Evolutionary conservation across 1,140 invertebrate species (phyloP), one percentile per base, ranked within the genome.

Genomic region (Aphis gossypii): DNA sequence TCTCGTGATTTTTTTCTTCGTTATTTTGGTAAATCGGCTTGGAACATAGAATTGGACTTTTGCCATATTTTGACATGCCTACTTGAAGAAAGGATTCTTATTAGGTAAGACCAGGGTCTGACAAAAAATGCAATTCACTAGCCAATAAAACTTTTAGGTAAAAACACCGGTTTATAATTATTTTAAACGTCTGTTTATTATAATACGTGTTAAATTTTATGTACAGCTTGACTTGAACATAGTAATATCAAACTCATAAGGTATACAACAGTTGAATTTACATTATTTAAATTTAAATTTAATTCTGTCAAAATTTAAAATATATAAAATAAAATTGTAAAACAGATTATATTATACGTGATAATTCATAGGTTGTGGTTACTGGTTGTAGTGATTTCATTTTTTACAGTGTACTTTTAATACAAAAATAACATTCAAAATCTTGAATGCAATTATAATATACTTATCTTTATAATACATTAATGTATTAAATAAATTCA

Each of bases 1-100:
- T 84, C 9, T 41, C 56, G 51, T 56, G 54, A 38, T 41, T 89
- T 25, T 84, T 83, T 84, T 44, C 21, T 84, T 84, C 38, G 25
- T 46, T 44, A 46, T 41, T 44, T 86, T 86, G 84, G 25, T 41
- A 23, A 86, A 68, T 89, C 30, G 48, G 35, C 25, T 46, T 54
- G 46, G 41, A 90, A 44, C 9, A 68, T 60, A 20, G 7, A 30
- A 20, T 68, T 90, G 89, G 89, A 68, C 11, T 60, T 60, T 18
- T 90, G 89, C 89, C 89, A 90, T 46, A 86, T 68, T 23, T 88
- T 90, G 23, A 68, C 38, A n/a, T 18, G 35, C 30, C 68, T 60
- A 30, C 90, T 89, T 35, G n/a, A 56, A 89, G 51, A 76, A 76
- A 76, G 68, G 54, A n/a, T 76, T 41, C 9, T 60, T 44, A 76